Percentiles rank a stretch among this genome's conserved stretches.
Evolutionary conservation across 2,113 vertebrate species (phyloP).

Genomic region (Megaceryle maxima): DNA sequence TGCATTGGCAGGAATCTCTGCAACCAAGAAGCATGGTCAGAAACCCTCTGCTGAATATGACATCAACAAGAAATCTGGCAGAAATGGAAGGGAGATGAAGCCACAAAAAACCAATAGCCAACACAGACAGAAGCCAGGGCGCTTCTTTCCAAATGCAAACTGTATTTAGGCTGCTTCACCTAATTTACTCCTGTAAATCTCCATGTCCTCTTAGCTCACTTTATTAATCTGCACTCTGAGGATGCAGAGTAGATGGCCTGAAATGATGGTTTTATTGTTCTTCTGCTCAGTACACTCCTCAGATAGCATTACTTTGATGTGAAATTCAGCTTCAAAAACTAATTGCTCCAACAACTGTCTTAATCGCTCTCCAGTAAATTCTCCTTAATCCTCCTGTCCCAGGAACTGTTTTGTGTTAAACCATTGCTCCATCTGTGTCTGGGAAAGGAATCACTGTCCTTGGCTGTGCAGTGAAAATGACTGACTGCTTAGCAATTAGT

Average conservation of each 20-base stretch:
- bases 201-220: background rate
- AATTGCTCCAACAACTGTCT: constrained; percentile 51
- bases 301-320: constrained; percentile 40
- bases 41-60: background rate
- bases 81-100: background rate
- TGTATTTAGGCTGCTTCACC: background rate
- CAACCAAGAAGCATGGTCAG: background rate
- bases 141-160: background rate
- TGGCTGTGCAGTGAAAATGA: constrained; percentile 30
- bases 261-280: constrained; percentile 31
- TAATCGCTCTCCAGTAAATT: constrained; percentile 65
- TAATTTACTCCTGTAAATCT: background rate
- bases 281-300: background rate
- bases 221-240: constrained; percentile 16
- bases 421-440: background rate
- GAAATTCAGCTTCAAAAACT: constrained; percentile 33
- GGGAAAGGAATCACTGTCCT: background rate
- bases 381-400: constrained; percentile 50
- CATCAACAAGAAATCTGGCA: background rate
- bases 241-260: constrained; percentile 3
- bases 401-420: constrained; percentile 45
- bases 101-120: background rate
- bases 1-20: background rate
- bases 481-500: constrained; percentile 59
- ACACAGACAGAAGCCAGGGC: background rate